Percentiles rank a stretch among this genome's conserved stretches.
phyloP scores from a whole-genome alignment of 2,888 invertebrate genomes.

The Heliconius sara region DNA sequence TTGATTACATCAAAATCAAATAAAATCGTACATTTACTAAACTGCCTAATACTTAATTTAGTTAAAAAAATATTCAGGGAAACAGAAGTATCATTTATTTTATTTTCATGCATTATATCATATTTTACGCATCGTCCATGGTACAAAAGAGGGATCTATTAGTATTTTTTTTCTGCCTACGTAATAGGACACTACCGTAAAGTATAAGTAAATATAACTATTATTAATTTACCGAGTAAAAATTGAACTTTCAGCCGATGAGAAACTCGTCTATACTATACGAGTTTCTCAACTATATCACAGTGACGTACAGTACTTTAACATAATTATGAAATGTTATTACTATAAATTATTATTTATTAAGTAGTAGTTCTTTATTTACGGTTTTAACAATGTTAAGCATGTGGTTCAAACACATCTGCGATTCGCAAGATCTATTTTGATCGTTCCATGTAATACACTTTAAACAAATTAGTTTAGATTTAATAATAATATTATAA shows the following conservation, averaged over 20 bases:
- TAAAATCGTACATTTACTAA: not conserved
- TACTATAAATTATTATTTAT: not conserved
- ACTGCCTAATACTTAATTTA: not conserved
- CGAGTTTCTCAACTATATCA: not conserved
- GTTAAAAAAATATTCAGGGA: not conserved
- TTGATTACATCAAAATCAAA: no score
- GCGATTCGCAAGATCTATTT: conserved; percentile 48
- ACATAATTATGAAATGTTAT: not conserved
- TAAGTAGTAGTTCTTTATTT: conserved; percentile 6
- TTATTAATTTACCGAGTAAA: not conserved
- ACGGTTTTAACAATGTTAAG: conserved; percentile 24
- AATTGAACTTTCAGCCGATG: not conserved
- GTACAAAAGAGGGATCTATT: not conserved
- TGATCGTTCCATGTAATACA: conserved; percentile 30
- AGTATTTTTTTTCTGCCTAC: not conserved
- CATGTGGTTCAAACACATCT: conserved; percentile 50
- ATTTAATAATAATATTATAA: no score
- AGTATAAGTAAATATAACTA: no score
- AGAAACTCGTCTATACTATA: not conserved
- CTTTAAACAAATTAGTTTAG: not conserved
- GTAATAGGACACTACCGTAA: not conserved
- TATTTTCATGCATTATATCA: not conserved
- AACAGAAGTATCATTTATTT: not conserved
- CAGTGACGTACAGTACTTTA: not conserved
- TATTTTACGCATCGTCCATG: not conserved